Evolutionary conservation across 53 echinoderm and acorn worm species (phyloP).

Genomic region (Stichopus horrens): DNA sequence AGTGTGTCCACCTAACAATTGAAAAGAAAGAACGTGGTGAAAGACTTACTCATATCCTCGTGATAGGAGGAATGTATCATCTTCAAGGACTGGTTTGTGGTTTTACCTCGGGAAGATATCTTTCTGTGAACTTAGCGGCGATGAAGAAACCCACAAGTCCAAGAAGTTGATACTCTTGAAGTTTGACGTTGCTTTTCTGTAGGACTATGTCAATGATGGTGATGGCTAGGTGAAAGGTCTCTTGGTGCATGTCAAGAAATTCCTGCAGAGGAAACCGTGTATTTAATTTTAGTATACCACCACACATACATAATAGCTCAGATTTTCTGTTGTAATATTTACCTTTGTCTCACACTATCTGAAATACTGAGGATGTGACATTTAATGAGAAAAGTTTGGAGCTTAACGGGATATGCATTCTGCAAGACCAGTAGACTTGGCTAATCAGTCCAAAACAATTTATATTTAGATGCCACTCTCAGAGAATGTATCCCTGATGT

Average conservation of each 20-base stretch:
- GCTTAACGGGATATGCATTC: no score
- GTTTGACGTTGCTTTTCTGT: not conserved
- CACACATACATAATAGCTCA: no score
- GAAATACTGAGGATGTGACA: no score
- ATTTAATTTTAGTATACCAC: no score
- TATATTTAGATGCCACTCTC: not conserved
- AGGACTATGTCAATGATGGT: constrained; percentile 12
- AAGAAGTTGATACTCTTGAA: constrained; percentile 34
- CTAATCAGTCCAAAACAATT: no score
- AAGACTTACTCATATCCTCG: no score
- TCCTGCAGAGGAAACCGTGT: not conserved
- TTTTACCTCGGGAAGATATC: constrained; percentile 38
- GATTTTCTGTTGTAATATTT: no score
- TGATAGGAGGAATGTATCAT: no score
- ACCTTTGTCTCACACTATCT: no score
- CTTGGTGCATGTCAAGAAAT: constrained; percentile 35
- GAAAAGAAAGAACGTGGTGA: no score
- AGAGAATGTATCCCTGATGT: not conserved
- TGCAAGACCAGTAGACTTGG: no score
- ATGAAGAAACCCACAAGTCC: constrained; percentile 29
- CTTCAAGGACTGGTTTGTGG: not conserved
- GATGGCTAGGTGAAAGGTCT: constrained; percentile 38
- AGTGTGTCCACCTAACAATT: not conserved
- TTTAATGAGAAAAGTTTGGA: no score
- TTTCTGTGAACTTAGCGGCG: constrained; percentile 35